Base-by-base conservation (phyloP, 2,797 vertebrate species). In the Trematomus bernacchii region DNA sequence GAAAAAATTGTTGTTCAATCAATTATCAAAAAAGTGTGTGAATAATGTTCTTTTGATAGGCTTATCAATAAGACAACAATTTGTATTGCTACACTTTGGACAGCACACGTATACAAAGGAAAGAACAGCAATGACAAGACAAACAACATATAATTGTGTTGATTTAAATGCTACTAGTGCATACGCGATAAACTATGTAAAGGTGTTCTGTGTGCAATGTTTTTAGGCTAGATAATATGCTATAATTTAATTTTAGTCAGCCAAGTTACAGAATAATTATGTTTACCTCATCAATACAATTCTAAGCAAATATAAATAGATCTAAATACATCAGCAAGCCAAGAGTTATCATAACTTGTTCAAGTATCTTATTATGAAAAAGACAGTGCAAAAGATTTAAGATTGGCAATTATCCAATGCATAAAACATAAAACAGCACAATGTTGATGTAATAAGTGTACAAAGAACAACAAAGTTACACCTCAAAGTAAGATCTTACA, bases 141-240 rank as follows among this genome's bases (percentile, higher is more conserved):
- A 53, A 52, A 18, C 62, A 47, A 74, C 51, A 59, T 46, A 37
- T 50, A 37, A 2, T 50, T 71, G 16, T 64, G 11, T 62, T 75
- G 11, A 59, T 48, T 66, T 40, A 73, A 55, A 61, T 42, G 30
- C 14, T 18, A 12, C 47, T 23, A 16, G 33, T 72, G 52, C 63
- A 42, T 52, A 73, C 54, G 11, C 51, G 55, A 43, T 57, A 15
- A 12, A 42, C 23, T 65, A 40, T 37, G 23, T 68, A 19, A 37
- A 37, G 53, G 16, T 63, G 13, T 57, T 37, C 19, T 50, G 3
- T 18, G 3, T 9, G 23, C 33, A 50, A 16, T 12, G 11, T 5
- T 55, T 43, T 47, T 11, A 0, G 59, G 18, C 43, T 15, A 65
- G n/a, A 23, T 10, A 70, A 33, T 9, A 12, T 54, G 1, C 10